phyloP scores from a whole-genome alignment of 2,797 vertebrate genomes.

The Sternarchorhynchus goeldii region DNA sequence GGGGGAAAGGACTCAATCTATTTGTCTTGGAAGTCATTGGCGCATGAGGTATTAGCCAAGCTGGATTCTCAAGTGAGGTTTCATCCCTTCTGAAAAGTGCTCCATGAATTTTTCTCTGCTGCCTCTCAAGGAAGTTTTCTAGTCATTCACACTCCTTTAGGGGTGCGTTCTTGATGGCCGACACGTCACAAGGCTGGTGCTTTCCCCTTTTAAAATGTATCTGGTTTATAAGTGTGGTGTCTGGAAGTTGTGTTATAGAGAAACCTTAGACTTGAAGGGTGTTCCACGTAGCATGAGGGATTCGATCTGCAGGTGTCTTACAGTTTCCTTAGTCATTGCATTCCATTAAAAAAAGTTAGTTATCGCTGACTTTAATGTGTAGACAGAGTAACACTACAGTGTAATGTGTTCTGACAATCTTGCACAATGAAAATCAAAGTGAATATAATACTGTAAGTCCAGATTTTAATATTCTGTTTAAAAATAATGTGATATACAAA shows the following conservation, averaged over 20 bases:
- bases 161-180: background rate
- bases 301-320: too few relatives aligned
- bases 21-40: conserved; percentile 54
- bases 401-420: conserved; percentile 71
- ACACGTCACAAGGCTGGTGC: background rate
- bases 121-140: conserved; percentile 30
- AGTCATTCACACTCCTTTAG: conserved; percentile 7
- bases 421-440: conserved; percentile 77
- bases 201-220: background rate
- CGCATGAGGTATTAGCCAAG: conserved; percentile 33
- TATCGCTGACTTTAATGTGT: conserved; percentile 82
- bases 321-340: too few relatives aligned
- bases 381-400: conserved; percentile 83
- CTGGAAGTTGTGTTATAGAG: too few relatives aligned
- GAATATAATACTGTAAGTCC: conserved; percentile 81
- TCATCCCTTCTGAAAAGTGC: conserved; percentile 41
- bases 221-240: too few relatives aligned
- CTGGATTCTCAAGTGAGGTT: conserved; percentile 28
- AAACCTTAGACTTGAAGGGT: too few relatives aligned
- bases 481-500: conserved; percentile 80
- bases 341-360: conserved; percentile 50
- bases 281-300: too few relatives aligned
- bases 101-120: conserved; percentile 38
- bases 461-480: conserved; percentile 70
- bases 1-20: conserved; percentile 49